phyloP scores from a whole-genome alignment of 2,888 invertebrate genomes.

The Tinea pellionella region DNA sequence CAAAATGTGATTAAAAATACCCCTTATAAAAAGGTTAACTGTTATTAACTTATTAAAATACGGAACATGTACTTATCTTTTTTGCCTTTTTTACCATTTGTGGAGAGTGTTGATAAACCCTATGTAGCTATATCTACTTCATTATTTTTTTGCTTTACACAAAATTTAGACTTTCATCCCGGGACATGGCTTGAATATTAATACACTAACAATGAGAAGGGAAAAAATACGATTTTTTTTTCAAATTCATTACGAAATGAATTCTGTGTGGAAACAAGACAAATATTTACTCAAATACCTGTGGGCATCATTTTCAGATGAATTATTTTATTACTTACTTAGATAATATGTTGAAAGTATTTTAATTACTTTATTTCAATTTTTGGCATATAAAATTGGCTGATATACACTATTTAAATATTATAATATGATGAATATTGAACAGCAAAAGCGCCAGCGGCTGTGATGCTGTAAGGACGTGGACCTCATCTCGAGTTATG shows the following conservation, averaged over 20 bases:
- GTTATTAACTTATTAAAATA: conserved; percentile 3
- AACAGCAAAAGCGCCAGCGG: no score
- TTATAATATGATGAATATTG: no score
- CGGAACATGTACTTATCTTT: conserved; percentile 8
- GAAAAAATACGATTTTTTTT: not conserved
- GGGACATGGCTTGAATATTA: conserved; percentile 7
- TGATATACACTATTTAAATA: no score
- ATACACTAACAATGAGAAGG: conserved; percentile 5
- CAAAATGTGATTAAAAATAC: not conserved
- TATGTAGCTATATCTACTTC: not conserved
- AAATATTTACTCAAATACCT: not conserved
- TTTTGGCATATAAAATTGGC: no score
- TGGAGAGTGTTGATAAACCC: conserved; percentile 10
- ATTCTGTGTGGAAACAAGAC: conserved; percentile 6
- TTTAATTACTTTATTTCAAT: no score
- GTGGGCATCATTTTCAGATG: not conserved
- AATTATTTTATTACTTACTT: no score
- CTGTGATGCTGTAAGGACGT: no score
- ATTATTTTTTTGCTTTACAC: conserved; percentile 12
- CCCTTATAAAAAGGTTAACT: not conserved
- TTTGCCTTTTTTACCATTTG: conserved; percentile 6
- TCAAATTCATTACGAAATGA: conserved; percentile 7
- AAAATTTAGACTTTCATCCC: conserved; percentile 11
- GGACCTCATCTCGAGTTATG: no score
- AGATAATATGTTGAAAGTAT: no score